Evolutionary conservation across 2,888 invertebrate genomes (phyloP), one percentile per base, ranked within the genome.

Genomic region (Drosophila affinis): DNA sequence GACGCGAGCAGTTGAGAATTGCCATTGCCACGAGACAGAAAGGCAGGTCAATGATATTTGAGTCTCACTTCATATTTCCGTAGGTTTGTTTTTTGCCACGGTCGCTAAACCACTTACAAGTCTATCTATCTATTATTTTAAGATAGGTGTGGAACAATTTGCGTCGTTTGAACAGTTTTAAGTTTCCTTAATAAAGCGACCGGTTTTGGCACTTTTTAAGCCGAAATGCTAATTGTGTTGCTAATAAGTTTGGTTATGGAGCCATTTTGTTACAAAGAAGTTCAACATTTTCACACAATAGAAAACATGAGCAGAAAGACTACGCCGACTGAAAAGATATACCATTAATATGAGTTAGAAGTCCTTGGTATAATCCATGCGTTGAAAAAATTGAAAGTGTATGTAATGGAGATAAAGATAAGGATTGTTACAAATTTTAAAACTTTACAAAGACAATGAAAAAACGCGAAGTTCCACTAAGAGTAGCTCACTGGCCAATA

Each of bases 241-340:
- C 70, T 12, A 48, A 56, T n/a, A 76, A 59, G 9, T 21, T 62
- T n/a, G 77, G 73, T 3, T 64, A 52, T 12, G 71, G 72, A 1
- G 74, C 59, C 6, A 44, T 73, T n/a, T 24, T 79, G 6, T 29
- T 77, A 44, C 79, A 77, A 34, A 71, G 57, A 47, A 39, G 55
- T 10, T 29, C 45, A 61, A 21, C 12, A 9, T 24, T 67, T 73
- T 44, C 69, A 65, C n/a, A 58, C 75, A 29, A 34, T 67, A 10
- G 48, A 61, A 9, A 61, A 45, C 32, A 68, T 49, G 54, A 77
- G 63, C 27, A 54, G 62, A 39, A 75, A 65, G 34, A 70, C 68
- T 14, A 48, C 61, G 10, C 12, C 56, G 1, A 80, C 81, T 32
- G 89, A 85, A 62, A 62, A 75, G 17, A 59, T 79, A 9, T 90